A percentile compares a stretch with the other conserved stretches of the same genome.
Evolutionary conservation across 1,140 invertebrate species (phyloP).

Genomic region (Popillia japonica): DNA sequence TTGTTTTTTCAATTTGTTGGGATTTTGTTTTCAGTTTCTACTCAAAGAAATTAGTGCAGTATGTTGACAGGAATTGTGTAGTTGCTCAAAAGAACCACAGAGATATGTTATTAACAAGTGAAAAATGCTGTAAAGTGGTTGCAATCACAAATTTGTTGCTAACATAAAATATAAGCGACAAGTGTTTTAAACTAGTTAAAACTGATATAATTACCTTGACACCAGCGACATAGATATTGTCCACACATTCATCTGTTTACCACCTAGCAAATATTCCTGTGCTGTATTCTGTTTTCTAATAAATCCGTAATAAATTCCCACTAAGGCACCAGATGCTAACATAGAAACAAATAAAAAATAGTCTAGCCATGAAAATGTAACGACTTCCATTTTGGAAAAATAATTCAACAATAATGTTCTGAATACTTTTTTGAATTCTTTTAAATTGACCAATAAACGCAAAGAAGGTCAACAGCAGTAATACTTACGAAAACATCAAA

Average conservation of each 20-base stretch:
- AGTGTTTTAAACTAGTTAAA: not conserved
- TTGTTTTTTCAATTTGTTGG: too few relatives aligned
- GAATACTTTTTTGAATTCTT: not conserved
- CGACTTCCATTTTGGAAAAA: not conserved
- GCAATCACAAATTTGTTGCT: conserved; percentile 53
- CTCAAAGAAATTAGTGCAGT: too few relatives aligned
- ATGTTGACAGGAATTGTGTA: too few relatives aligned
- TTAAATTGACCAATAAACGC: not conserved
- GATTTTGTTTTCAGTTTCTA: too few relatives aligned
- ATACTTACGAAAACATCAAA: too few relatives aligned
- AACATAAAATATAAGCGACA: not conserved
- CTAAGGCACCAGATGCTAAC: conserved; percentile 65
- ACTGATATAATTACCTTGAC: conserved; percentile 31
- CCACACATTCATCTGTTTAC: conserved; percentile 52
- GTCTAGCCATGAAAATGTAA: conserved; percentile 58
- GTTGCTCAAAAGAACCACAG: too few relatives aligned
- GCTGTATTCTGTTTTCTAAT: conserved; percentile 72
- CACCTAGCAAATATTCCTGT: conserved; percentile 79
- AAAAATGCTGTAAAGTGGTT: too few relatives aligned
- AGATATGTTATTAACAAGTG: too few relatives aligned
- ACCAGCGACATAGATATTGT: conserved; percentile 41
- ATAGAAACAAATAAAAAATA: conserved; percentile 65
- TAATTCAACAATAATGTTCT: not conserved
- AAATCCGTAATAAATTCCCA: conserved; percentile 69
- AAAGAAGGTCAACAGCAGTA: too few relatives aligned